Base-by-base conservation (phyloP, 37 sponge, comb jelly and placozoan species). In the Aphrocallistes beatrix region DNA sequence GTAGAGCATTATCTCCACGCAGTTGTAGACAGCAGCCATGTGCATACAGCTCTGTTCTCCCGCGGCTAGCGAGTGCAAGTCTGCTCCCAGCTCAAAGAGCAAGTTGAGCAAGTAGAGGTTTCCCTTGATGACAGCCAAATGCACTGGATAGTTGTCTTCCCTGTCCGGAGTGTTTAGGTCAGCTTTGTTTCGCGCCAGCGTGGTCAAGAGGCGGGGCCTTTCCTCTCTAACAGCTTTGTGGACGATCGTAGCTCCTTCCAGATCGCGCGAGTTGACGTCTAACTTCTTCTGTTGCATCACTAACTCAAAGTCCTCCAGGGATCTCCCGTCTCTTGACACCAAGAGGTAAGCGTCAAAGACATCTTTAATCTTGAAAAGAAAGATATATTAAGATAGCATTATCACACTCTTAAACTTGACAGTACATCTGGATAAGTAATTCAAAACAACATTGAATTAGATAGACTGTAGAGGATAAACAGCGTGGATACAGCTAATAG, bases 1-100 rank as follows among this genome's bases (percentile, higher is more conserved):
- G 34, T 60, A 60, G 6, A 60, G 75, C 8, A 60, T 28, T 19
- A 60, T 60, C 8, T 60, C 75, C 8, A 60, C 34, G 34, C 75
- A 19, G 75, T 60, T 60, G 34, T 60, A 60, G 21, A 30, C 75
- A 60, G 75, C 75, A 13, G 75, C 75, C n/a, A 60, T 19, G n/a
- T 60, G 75, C 75, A 60, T 60, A 60, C 75, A 60, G 75, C 17
- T 60, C 21, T 60, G 75, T 60, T 60, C 75, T 13, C 75, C 75
- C n/a, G 75, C 28, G n/a, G 75, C 75, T 13, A 60, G 34, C 3
- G 75, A 3, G 75, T 60, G 75, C 34, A 60, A 13, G 34, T 60
- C 75, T 60, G 75, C 75, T 3, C 75, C 75, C n/a, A 60, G 34
- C 75, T 60, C 75, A 13, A 60, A 60, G 28, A 60, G 75, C 75